Evolutionary conservation across 1,140 invertebrate genomes (phyloP).

Genomic region (Drosophila auraria): DNA sequence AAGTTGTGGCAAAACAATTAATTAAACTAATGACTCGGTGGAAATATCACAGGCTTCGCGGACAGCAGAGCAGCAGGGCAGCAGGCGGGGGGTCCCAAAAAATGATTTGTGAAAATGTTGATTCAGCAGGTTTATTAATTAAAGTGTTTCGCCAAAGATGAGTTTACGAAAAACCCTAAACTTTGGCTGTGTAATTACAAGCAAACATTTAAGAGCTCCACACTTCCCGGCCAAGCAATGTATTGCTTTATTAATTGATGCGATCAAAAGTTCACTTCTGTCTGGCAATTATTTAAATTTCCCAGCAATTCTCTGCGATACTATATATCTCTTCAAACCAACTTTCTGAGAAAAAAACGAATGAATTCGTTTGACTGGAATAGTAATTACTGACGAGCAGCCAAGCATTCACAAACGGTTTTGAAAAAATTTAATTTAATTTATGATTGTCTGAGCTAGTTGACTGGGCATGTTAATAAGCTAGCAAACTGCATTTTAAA

Average conservation of each 20-base stretch:
- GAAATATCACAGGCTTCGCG: slow-evolving; percentile 38
- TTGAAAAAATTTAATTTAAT: slow-evolving; percentile 34
- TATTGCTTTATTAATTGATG: slow-evolving; percentile 44
- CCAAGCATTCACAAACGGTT: slow-evolving; percentile 43
- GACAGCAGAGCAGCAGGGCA: neutral
- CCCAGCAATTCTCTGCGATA: neutral
- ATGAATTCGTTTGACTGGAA: slow-evolving; percentile 61
- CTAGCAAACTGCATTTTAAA: slow-evolving; percentile 12
- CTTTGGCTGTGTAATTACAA: slow-evolving; percentile 15
- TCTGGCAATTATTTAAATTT: slow-evolving; percentile 45
- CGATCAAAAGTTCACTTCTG: slow-evolving; percentile 25
- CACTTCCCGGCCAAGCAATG: slow-evolving; percentile 17
- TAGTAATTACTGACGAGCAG: slow-evolving; percentile 54
- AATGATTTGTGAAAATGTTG: slow-evolving; percentile 52
- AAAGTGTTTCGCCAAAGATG: slow-evolving; percentile 29
- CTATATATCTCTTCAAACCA: slow-evolving; percentile 8
- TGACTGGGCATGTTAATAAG: slow-evolving; percentile 27
- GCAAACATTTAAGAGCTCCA: slow-evolving; percentile 6
- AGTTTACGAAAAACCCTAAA: slow-evolving; percentile 14
- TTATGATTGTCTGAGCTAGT: slow-evolving; percentile 35
- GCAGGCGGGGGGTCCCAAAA: slow-evolving; percentile 4
- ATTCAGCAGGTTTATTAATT: slow-evolving; percentile 48
- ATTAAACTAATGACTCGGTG: slow-evolving; percentile 77
- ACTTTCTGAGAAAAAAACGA: slow-evolving; percentile 41
- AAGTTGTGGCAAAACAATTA: slow-evolving; percentile 66